A percentile compares a stretch with the other conserved stretches of the same genome.
Evolutionary conservation across 1,140 invertebrate genomes (phyloP).

Genomic region (Linepithema humile): DNA sequence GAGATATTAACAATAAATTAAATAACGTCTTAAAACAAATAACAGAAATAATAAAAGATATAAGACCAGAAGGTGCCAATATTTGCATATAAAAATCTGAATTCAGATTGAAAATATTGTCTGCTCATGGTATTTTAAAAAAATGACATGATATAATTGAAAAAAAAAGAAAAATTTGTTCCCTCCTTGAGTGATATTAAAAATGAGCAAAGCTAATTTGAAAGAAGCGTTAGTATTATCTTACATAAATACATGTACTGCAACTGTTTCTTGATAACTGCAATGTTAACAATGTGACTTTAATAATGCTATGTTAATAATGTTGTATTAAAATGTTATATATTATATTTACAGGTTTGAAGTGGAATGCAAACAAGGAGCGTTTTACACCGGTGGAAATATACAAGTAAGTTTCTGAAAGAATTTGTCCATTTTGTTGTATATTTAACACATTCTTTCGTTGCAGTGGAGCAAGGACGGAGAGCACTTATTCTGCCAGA

Average conservation of each 20-base stretch:
- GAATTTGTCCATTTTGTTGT: neutral
- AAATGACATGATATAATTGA: too few species aligned
- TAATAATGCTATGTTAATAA: too few species aligned
- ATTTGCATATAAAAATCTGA: too few species aligned
- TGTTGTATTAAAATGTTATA: too few species aligned
- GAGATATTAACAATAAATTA: too few species aligned
- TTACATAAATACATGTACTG: neutral
- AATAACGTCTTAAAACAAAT: too few species aligned
- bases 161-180: too few species aligned
- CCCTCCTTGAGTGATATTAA: too few species aligned
- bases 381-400: constrained; percentile 94
- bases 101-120: too few species aligned
- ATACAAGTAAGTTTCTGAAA: constrained; percentile 85
- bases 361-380: constrained; percentile 90
- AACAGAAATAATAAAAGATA: too few species aligned
- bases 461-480: constrained; percentile 90
- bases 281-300: neutral
- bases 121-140: too few species aligned
- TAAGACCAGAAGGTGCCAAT: too few species aligned
- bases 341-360: constrained; percentile 88
- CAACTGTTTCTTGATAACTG: neutral
- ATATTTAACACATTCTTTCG: constrained; percentile 18
- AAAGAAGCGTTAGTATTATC: constrained; percentile 74
- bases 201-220: constrained; percentile 64
- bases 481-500: constrained; percentile 90